A percentile compares a stretch with the other conserved stretches of the same genome.
Evolutionary conservation across 2,113 vertebrate species (phyloP).

Genomic region (Macroglossus sobrinus): DNA sequence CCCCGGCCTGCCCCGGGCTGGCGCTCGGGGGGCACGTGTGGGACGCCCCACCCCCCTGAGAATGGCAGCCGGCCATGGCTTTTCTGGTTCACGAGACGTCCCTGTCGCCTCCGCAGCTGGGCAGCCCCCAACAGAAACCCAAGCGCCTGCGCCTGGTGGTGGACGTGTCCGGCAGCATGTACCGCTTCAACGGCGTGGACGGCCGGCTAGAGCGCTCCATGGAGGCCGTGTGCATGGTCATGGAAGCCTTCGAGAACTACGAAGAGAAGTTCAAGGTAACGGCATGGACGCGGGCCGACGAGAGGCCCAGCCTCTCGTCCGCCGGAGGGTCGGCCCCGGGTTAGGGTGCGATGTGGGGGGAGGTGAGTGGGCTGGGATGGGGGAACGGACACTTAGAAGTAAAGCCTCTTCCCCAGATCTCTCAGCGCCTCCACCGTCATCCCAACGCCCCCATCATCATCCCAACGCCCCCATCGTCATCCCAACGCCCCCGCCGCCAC

Average conservation of each 20-base stretch:
- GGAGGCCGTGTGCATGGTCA: slow-evolving; percentile 98
- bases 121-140: slow-evolving; percentile 94
- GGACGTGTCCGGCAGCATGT: slow-evolving; percentile 97
- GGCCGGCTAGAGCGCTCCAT: slow-evolving; percentile 94
- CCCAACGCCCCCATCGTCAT: background rate
- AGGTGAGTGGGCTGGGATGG: background rate
- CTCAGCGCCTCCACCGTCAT: background rate
- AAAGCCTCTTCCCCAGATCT: background rate
- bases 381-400: background rate
- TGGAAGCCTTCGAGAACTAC: slow-evolving; percentile 97
- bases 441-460: background rate
- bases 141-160: slow-evolving; percentile 92
- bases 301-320: background rate
- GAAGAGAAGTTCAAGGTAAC: slow-evolving; percentile 98
- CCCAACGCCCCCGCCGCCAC: background rate
- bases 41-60: background rate
- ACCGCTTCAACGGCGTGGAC: slow-evolving; percentile 96
- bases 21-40: fast-evolving
- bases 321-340: background rate
- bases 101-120: slow-evolving; percentile 80
- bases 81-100: background rate
- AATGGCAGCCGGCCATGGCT: background rate
- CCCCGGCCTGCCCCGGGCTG: background rate
- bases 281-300: background rate
- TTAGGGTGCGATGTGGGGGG: background rate